Evolutionary conservation across 2,797 vertebrate species (phyloP).

Genomic region (Clarias pachynema): DNA sequence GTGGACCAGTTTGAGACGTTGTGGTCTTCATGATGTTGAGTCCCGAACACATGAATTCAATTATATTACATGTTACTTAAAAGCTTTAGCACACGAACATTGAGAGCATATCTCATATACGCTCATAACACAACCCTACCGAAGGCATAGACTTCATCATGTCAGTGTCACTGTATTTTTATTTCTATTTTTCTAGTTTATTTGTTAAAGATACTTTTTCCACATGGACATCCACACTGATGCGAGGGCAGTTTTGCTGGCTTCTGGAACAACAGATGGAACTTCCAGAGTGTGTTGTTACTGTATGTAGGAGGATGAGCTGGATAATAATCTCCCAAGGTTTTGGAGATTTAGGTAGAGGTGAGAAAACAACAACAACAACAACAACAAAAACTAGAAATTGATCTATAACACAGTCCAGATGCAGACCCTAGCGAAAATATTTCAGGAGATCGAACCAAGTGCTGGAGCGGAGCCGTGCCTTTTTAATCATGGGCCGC

Average conservation of each 20-base stretch:
- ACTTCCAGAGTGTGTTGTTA: neutral
- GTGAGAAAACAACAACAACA: too few relatives aligned
- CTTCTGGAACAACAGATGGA: neutral
- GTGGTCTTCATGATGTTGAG: too few relatives aligned
- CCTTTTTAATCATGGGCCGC: neutral
- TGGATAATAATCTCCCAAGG: neutral
- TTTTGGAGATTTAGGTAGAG: neutral
- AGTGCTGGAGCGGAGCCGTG: neutral
- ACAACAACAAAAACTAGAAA: neutral
- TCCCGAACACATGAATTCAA: neutral
- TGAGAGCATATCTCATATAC: neutral
- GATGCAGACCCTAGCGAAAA: neutral
- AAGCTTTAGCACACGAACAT: neutral
- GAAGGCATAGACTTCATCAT: slow-evolving; percentile 11
- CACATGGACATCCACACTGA: neutral
- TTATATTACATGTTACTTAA: neutral
- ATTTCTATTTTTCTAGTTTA: neutral
- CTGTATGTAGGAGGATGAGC: neutral
- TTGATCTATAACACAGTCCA: neutral
- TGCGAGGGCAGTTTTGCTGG: neutral
- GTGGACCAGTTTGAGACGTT: neutral
- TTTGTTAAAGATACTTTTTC: neutral
- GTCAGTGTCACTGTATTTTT: slow-evolving; percentile 2
- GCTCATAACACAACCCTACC: neutral
- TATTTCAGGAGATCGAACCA: neutral